Conservation (phyloP, 2,888 invertebrate genomes). For the Philopedon plagiatum region DNA sequence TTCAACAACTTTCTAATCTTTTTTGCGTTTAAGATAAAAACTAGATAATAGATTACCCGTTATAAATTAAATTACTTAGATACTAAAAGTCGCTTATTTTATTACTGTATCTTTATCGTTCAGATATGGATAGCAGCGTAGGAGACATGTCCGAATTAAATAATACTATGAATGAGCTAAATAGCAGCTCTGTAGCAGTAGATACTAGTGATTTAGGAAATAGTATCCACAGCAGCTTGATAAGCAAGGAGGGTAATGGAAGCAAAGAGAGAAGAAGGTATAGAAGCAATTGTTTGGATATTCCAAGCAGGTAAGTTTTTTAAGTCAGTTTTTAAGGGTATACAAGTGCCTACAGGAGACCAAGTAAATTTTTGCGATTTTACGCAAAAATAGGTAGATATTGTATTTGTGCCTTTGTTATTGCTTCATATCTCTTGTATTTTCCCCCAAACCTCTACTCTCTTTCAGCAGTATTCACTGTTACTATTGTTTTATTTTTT, state of each 20-base stretch:
- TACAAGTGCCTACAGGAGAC: no score
- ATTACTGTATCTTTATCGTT: slow-evolving; percentile 9
- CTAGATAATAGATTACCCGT: background rate
- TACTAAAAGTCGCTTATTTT: background rate
- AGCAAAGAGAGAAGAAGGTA: slow-evolving; percentile 37
- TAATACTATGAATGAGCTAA: slow-evolving; percentile 27
- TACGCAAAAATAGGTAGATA: no score
- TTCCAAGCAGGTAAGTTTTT: slow-evolving; percentile 50
- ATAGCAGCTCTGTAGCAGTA: slow-evolving; percentile 4
- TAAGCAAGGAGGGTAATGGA: slow-evolving; percentile 31
- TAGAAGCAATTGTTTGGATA: slow-evolving; percentile 32
- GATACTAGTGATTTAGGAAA: slow-evolving; percentile 57
- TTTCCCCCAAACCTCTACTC: no score
- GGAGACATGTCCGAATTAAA: slow-evolving; percentile 51
- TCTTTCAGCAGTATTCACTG: no score
- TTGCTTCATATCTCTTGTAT: no score
- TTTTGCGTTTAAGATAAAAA: background rate
- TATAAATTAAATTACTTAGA: background rate
- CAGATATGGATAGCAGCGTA: slow-evolving; percentile 54
- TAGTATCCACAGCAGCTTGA: slow-evolving; percentile 51
- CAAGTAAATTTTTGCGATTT: no score
- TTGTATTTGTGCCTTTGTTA: no score
- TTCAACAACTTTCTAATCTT: no score
- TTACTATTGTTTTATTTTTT: no score
- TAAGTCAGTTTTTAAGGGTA: background rate